phyloP scores from a whole-genome alignment of 2,888 invertebrate species.

The Eupeodes latifasciatus region DNA sequence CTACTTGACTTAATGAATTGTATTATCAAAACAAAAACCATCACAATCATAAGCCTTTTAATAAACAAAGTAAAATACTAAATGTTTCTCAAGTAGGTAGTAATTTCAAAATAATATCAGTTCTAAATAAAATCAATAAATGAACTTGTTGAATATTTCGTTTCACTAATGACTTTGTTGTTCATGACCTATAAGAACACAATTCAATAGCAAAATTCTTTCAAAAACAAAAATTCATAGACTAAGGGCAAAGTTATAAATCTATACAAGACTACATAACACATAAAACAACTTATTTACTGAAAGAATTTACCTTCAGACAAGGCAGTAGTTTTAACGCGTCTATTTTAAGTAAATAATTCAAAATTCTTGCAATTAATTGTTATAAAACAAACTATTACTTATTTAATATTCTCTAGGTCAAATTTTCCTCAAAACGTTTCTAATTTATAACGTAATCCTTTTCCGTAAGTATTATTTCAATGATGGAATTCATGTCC shows the following conservation, averaged over 20 bases:
- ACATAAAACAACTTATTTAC: too few relatives aligned
- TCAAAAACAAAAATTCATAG: slow-evolving; percentile 46
- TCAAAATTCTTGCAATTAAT: slow-evolving; percentile 35
- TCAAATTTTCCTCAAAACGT: slow-evolving; percentile 45
- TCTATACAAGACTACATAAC: too few relatives aligned
- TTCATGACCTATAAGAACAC: slow-evolving; percentile 51
- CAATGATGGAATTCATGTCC: background rate
- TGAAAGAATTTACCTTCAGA: slow-evolving; percentile 2
- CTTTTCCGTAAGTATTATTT: background rate
- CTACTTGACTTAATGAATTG: too few relatives aligned
- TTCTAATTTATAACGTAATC: background rate
- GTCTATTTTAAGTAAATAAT: background rate
- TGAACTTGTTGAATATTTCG: slow-evolving; percentile 42
- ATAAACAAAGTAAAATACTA: background rate
- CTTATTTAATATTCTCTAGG: slow-evolving; percentile 60
- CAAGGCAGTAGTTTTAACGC: slow-evolving; percentile 12
- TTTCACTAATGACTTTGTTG: slow-evolving; percentile 31
- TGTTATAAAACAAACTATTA: slow-evolving; percentile 68
- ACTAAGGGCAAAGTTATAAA: slow-evolving; percentile 43
- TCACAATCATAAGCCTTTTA: too few relatives aligned
- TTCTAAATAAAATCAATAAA: slow-evolving; percentile 40
- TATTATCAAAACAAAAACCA: too few relatives aligned
- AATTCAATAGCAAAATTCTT: slow-evolving; percentile 18
- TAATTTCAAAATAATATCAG: background rate
- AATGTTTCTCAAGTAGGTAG: background rate